Evolutionary conservation across 2,888 invertebrate genomes (phyloP), one percentile per base, ranked within the genome.

Genomic region (Aporophyla nigra): DNA sequence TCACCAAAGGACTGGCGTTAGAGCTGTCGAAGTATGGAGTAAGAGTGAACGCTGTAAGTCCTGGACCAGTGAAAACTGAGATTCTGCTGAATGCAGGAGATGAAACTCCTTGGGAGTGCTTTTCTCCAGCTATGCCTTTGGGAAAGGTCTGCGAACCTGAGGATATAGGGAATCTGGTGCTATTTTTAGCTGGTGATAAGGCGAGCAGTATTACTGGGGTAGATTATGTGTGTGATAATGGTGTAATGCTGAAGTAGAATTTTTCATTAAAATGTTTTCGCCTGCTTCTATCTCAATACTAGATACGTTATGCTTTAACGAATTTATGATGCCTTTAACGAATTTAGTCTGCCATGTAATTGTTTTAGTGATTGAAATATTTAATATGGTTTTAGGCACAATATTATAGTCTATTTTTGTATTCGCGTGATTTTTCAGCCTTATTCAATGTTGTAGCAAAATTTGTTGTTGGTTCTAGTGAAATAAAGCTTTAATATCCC

Each of bases 1-100:
- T 99, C 83, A 99, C 99, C 0, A 97, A 98, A 89, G 98, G 98
- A 91, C 49, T 84, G 2, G 90, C 91, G n/a, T 93, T 99, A 71
- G 91, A 91, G 56, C 40, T 91, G 10, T 86, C 90, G 0, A 71
- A 76, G 14, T 76, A 88, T 59, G 90, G 91, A 3, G 90, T 91
- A 0, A 78, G 91, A 72, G 90, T 91, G 0, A 91, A 91, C 59
- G 49, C 74, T 27, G 69, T 91, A 10, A 89, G 89, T 71, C 91
- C 91, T 5, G 91, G 91, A 0, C 91, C 91, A 12, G 87, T 90
- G 0, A 86, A 74, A 75, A 90, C 91, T 12, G 86, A 89, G 62
- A 84, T 93, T 43, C n/a, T 91, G 40, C 75, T 78, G 1, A 97
- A 97, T 93, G 98, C 84, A 14, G 86, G 86, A 0, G 92, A 95